phyloP scores from a whole-genome alignment of 1,140 invertebrate species.

The Proales similis region DNA sequence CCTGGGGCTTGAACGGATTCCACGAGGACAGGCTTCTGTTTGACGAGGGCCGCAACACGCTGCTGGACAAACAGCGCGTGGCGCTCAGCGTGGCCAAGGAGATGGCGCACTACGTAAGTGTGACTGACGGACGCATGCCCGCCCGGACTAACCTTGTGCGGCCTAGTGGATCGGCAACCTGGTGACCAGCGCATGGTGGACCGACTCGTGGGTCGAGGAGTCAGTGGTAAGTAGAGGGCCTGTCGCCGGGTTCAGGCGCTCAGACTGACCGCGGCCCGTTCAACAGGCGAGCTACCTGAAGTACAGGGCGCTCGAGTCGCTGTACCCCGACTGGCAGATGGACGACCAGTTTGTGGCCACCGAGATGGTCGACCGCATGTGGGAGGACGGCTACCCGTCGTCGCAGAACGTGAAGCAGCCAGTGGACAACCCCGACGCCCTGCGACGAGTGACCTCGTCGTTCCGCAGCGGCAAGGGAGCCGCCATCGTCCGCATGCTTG shows the following conservation, averaged over 20 bases:
- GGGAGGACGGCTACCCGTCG: background rate
- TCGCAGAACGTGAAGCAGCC: background rate
- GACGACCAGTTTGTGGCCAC: conserved; percentile 40
- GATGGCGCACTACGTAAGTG: conserved; percentile 28
- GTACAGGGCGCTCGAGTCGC: conserved; percentile 13
- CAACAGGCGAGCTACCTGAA: conserved; percentile 24
- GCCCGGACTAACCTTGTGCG: background rate
- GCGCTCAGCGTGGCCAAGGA: conserved; percentile 25
- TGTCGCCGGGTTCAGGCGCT: too few relatives aligned
- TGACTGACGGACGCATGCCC: background rate
- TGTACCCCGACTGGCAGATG: conserved; percentile 15
- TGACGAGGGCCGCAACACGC: conserved; percentile 4
- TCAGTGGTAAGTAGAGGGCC: too few relatives aligned
- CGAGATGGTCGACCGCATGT: background rate
- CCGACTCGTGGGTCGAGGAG: conserved; percentile 53
- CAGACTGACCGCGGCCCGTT: too few relatives aligned
- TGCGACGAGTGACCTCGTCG: background rate
- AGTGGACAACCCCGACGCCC: background rate
- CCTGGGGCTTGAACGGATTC: conserved; percentile 59
- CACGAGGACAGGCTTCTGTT: conserved; percentile 38
- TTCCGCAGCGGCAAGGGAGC: too few relatives aligned
- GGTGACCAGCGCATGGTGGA: conserved; percentile 40
- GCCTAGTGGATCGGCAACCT: conserved; percentile 39
- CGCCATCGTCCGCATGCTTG: background rate
- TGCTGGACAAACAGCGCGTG: conserved; percentile 5